Evolutionary conservation across 2,797 vertebrate genomes (phyloP).

Genomic region (Sebastes matsubarae): DNA sequence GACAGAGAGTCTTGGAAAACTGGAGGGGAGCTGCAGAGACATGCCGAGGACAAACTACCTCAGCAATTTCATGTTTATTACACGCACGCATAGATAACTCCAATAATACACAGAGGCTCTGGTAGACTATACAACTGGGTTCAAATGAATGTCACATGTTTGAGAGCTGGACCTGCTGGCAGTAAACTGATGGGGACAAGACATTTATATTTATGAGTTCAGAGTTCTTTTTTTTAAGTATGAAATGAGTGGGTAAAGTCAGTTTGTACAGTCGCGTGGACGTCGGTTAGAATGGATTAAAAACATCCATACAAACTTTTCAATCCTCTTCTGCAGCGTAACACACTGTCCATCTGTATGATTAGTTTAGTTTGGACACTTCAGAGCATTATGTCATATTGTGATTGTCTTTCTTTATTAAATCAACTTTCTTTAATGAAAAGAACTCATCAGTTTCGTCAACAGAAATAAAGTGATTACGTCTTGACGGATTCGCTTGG

Average conservation of each 20-base stretch:
- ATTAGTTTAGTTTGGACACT: neutral
- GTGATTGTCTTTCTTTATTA: neutral
- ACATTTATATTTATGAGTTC: neutral
- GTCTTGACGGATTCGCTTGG: no score
- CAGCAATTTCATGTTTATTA: slow-evolving; percentile 17
- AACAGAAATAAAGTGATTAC: no score
- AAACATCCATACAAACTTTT: neutral
- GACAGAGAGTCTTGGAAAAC: slow-evolving; percentile 23
- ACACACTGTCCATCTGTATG: neutral
- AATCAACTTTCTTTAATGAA: no score
- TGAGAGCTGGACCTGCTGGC: neutral
- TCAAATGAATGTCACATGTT: neutral
- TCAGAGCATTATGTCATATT: neutral
- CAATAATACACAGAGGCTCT: slow-evolving; percentile 33
- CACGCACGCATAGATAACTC: neutral
- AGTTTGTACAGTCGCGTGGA: neutral
- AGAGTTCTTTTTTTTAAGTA: neutral
- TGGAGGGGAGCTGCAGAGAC: slow-evolving; percentile 53
- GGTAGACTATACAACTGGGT: slow-evolving; percentile 35
- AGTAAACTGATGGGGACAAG: neutral
- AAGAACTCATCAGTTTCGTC: neutral
- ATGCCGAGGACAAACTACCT: slow-evolving; percentile 1
- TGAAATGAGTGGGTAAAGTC: neutral
- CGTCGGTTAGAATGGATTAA: neutral
- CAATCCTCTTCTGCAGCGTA: no score